phyloP scores from a whole-genome alignment of 2,888 invertebrate genomes.

The Temnothorax ravouxi region DNA sequence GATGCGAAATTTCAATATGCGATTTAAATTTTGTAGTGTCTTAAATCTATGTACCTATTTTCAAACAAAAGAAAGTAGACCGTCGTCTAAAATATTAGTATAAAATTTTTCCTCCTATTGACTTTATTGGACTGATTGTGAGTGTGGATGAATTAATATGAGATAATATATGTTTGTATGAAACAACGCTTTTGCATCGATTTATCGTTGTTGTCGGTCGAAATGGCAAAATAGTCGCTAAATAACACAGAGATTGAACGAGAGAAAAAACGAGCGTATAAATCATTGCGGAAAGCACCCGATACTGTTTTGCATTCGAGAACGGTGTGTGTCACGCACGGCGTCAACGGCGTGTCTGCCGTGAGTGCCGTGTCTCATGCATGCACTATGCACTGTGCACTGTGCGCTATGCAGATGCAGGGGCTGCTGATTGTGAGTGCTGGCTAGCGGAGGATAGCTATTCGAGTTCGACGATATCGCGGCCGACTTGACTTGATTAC shows the following conservation, averaged over 20 bases:
- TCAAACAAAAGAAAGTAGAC: too few relatives aligned
- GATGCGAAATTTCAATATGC: too few relatives aligned
- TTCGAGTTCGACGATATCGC: too few relatives aligned
- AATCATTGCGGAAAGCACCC: constrained; percentile 24
- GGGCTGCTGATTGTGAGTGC: too few relatives aligned
- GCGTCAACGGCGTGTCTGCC: background rate
- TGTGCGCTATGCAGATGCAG: too few relatives aligned
- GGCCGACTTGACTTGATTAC: background rate
- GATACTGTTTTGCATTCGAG: constrained; percentile 25
- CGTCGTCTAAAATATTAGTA: too few relatives aligned
- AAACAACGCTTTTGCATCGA: background rate
- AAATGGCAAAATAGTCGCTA: constrained; percentile 50
- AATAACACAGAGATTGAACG: background rate
- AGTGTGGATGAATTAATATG: too few relatives aligned
- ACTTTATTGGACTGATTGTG: background rate
- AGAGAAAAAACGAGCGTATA: constrained; percentile 14
- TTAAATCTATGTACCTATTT: background rate
- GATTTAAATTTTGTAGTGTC: too few relatives aligned
- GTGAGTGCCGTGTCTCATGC: too few relatives aligned
- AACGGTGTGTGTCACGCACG: constrained; percentile 34
- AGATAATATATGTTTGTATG: too few relatives aligned
- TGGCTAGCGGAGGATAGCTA: too few relatives aligned
- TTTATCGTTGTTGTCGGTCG: constrained; percentile 45
- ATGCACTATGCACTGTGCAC: too few relatives aligned
- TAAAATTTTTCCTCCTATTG: background rate